Evolutionary conservation across 2,113 vertebrate genomes (phyloP), one percentile per base, ranked within the genome.

Genomic region (Pristiophorus japonicus): DNA sequence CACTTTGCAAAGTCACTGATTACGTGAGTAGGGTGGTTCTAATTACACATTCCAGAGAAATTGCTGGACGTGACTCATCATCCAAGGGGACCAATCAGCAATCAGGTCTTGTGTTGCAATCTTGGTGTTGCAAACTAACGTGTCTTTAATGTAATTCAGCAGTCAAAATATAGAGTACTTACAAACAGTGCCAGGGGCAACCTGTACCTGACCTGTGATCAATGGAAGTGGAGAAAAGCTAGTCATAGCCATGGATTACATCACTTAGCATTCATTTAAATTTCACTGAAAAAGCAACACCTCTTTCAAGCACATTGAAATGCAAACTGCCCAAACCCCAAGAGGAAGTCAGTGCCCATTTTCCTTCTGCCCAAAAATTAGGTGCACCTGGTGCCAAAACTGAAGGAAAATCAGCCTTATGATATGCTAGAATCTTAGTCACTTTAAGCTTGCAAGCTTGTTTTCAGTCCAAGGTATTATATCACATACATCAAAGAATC

Each of bases 391-490:
- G 30, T 34, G 27, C 47, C 85, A 88, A 88, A 88, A 34, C 47
- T 12, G 51, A 59, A 88, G 70, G 6, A 85, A 85, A 85, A 45
- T 22, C 20, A 8, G 24, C 27, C 27, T 88, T 27, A 34, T 88
- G 81, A 45, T 47, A 85, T 14, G 18, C 3, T 38, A 63, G 34
- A 92, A 65, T 38, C 55, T 22, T 38, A 92, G 16, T 27, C 3
- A 90, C 34, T 90, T 90, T 90, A 90, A 90, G 16, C n/a, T 63
- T 63, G 38, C 18, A n/a, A 92, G 16, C n/a, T 92, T 92, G 59
- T 6, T 92, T 63, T 92, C 11, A 51, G 85, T 51, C 11, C 7
- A 20, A 81, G 38, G n/a, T 42, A 81, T 42, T 81, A 18, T 42
- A 81, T 81, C 38, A 81, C 16, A 81, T 22, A 81, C 1, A 45